Evolutionary conservation across 2,113 vertebrate species (phyloP).

Genomic region (Poeciliopsis prolifica): DNA sequence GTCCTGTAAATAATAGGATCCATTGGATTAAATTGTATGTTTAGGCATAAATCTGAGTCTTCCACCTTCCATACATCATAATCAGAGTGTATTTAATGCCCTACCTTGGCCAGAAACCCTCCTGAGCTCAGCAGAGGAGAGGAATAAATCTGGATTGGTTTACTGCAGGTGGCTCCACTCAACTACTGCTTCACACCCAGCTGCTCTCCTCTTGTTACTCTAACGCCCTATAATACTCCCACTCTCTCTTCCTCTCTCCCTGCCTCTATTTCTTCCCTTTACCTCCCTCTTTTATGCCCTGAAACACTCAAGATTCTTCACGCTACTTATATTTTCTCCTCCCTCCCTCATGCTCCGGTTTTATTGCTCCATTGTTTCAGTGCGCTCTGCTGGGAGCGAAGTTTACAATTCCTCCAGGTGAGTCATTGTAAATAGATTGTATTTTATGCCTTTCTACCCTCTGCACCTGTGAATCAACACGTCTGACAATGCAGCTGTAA

Average conservation of each 20-base stretch:
- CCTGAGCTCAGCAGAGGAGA: conserved; percentile 30
- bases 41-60: neutral
- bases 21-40: neutral
- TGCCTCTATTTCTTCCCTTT: neutral
- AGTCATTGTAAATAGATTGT: neutral
- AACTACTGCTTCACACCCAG: conserved; percentile 57
- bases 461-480: neutral
- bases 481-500: neutral
- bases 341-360: neutral
- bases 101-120: neutral
- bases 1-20: neutral
- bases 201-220: conserved; percentile 50
- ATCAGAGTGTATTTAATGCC: conserved; percentile 8
- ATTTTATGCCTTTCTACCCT: conserved; percentile 1
- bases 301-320: conserved; percentile 1
- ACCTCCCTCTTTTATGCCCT: neutral
- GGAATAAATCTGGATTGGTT: conserved; percentile 52
- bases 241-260: conserved; percentile 6
- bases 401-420: neutral
- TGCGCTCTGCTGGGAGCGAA: conserved; percentile 2
- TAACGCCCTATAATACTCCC: conserved; percentile 44
- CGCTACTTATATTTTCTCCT: conserved; percentile 7
- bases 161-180: conserved; percentile 69
- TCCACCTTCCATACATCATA: neutral
- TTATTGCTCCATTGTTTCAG: conserved; percentile 6